Conservation (phyloP, 92 coral and sea anemone genomes). For the Micromussa lordhowensis region DNA sequence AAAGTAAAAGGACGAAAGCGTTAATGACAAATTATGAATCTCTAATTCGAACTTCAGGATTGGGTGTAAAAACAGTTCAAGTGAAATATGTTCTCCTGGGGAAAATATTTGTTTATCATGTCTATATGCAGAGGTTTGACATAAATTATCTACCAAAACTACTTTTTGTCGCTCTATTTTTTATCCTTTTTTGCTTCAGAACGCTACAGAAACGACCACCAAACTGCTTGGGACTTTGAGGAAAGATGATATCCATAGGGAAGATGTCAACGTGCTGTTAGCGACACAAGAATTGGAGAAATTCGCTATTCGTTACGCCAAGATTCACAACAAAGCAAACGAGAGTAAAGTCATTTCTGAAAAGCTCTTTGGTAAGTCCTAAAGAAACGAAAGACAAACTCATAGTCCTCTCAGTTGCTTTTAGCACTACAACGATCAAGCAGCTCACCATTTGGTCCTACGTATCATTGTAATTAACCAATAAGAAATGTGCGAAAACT, state of each 20-base stretch:
- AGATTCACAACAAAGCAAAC: background rate
- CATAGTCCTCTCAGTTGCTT: no score
- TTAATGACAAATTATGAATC: no score
- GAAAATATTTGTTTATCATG: no score
- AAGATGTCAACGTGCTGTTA: slow-evolving; percentile 1
- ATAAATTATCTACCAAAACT: no score
- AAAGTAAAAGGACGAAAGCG: no score
- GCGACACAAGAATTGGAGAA: slow-evolving; percentile 18
- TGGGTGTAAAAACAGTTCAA: background rate
- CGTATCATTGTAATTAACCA: background rate
- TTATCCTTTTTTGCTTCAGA: background rate
- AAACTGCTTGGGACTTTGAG: background rate
- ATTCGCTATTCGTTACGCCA: slow-evolving; percentile 25
- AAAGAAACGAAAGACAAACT: background rate
- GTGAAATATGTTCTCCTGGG: background rate
- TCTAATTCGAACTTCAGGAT: no score
- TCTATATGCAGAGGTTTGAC: no score
- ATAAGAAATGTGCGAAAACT: background rate
- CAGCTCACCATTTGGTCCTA: background rate
- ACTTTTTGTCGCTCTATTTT: background rate
- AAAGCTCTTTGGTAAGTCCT: slow-evolving; percentile 10
- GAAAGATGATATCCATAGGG: background rate
- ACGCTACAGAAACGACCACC: slow-evolving; percentile 2
- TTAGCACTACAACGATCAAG: no score
- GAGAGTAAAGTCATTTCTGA: background rate